These are phyloP conservation scores for Mormoops blainvillei DNA, from an alignment of 2,113 vertebrate species.

Conservation along the genomic window DNA sequence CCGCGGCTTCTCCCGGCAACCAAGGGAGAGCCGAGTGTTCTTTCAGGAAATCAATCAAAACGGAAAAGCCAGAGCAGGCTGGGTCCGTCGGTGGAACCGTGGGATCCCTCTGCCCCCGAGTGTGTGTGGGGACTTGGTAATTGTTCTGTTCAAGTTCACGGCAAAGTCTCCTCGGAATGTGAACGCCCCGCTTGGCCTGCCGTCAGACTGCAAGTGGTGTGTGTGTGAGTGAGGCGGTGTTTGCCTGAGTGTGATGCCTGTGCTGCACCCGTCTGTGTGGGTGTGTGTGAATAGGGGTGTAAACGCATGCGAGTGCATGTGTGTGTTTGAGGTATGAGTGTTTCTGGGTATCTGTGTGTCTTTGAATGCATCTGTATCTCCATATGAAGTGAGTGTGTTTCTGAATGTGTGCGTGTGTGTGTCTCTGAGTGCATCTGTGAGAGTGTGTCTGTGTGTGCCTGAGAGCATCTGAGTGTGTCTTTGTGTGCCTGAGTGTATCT, in stretches of 20 bases:
- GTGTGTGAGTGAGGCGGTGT: neutral
- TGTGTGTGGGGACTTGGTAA: neutral
- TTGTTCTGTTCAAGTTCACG: neutral
- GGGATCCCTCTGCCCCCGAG: neutral
- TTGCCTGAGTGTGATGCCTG: neutral
- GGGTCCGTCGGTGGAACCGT: neutral
- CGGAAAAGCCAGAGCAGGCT: neutral
- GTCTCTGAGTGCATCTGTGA: neutral
- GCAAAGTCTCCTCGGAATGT: neutral
- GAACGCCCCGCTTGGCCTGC: neutral
- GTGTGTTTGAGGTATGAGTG: too few species aligned
- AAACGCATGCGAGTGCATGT: too few species aligned
- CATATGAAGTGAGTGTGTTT: too few species aligned
- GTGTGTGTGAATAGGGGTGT: neutral
- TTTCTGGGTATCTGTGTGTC: neutral
- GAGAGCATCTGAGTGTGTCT: neutral
- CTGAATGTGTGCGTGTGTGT: too few species aligned
- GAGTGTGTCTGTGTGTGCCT: neutral
- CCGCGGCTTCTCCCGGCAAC: conserved; percentile 3
- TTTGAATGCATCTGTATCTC: neutral
- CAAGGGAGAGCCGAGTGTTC: neutral
- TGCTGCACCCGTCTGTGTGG: neutral
- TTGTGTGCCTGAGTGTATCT: neutral
- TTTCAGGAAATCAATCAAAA: conserved; percentile 14
- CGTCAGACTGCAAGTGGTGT: neutral